Base-by-base conservation (phyloP, 2,888 invertebrate genomes). In the Ormia ochracea region DNA sequence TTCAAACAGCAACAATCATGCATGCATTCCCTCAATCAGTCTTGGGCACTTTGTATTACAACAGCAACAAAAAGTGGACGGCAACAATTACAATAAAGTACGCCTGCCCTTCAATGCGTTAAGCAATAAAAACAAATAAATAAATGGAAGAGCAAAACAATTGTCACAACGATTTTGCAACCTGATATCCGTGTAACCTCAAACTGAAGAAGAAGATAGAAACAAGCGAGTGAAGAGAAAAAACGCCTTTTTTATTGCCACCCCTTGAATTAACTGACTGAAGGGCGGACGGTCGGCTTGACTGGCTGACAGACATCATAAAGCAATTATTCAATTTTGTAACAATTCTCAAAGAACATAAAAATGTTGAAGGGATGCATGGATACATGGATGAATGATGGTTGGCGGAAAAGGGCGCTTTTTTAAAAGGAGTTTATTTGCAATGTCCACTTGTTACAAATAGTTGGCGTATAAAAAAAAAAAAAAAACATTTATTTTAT, bases 131-230 rank as follows among this genome's bases (percentile, higher is more conserved):
- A 59, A 82, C 41, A 76, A 77, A 74, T 58, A 78, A 48, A 58
- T 45, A 17, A 43, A 63, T n/a, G n/a, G n/a, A 72, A 63, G 56
- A 74, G 73, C 73, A 70, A 83, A 84, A 82, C 82, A 85, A 84
- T 86, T 85, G 85, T 84, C 86, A 85, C 83, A 84, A 82, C 86
- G 88, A 87, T 88, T n/a, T 88, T 87, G 89, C 85, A 88, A 89
- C 87, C 86, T 86, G 89, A 89, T 89, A 89, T 85, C 85, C 89
- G 89, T 89, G 89, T 86, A 88, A 88, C 87, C 89, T 86, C 86
- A 85, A 73, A 52, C 31, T 10, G 36, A 69, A 50, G n/a, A 31
- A 26, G n/a, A 17, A 41, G 1, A 12, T 17, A 6, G n/a, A 48
- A 38, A 23, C 9, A 73, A 45, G 28, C 50, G 31, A 21, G 36